Percentiles rank a stretch among this genome's conserved stretches.
Conservation (phyloP, 1,140 invertebrate genomes). For the Tetragonula clypearis region DNA sequence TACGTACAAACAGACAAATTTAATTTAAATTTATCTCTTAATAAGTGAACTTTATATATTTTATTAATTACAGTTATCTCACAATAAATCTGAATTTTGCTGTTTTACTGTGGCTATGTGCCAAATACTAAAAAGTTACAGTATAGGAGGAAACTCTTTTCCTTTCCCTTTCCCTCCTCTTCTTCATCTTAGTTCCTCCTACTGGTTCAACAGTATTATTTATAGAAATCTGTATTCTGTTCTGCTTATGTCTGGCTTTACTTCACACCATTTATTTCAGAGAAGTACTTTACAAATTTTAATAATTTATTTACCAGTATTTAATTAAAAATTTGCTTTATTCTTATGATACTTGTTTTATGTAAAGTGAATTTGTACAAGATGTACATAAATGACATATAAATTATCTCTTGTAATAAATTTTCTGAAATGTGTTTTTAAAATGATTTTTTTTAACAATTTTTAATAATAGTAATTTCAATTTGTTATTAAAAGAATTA, state of each 20-base stretch:
- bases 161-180: conserved; percentile 63
- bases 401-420: background rate
- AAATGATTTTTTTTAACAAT: background rate
- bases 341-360: background rate
- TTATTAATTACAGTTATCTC: conserved; percentile 13
- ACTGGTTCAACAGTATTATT: conserved; percentile 77
- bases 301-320: conserved; percentile 9
- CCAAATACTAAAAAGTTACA: conserved; percentile 76
- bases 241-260: conserved; percentile 76
- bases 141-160: conserved; percentile 64
- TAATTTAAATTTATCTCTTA: background rate
- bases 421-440: background rate
- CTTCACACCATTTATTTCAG: conserved; percentile 71
- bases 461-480: background rate
- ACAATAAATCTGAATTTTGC: conserved; percentile 31
- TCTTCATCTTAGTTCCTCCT: conserved; percentile 69
- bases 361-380: conserved; percentile 1
- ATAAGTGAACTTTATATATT: background rate
- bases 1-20: conserved; percentile 14
- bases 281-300: conserved; percentile 59
- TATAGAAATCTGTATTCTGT: conserved; percentile 80
- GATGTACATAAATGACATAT: background rate
- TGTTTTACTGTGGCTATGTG: conserved; percentile 61
- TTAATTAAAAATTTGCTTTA: conserved; percentile 18
- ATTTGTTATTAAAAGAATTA: background rate